Percentiles rank a stretch among this genome's conserved stretches.
phyloP scores from a whole-genome alignment of 1,140 invertebrate species.

The Pseudachorutes palmiensis region DNA sequence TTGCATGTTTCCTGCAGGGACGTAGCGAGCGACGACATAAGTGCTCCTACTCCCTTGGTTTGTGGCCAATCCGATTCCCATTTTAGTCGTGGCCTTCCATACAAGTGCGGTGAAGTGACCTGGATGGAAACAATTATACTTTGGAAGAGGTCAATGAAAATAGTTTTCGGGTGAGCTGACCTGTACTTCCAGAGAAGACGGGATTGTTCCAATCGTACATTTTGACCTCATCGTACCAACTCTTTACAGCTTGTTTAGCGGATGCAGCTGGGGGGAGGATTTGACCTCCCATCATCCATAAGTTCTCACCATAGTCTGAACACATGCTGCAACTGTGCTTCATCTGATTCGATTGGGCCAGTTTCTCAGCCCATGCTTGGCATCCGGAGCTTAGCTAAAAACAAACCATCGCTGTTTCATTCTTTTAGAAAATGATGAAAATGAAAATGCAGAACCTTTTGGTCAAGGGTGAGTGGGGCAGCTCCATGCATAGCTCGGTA shows the following conservation, averaged over 20 bases:
- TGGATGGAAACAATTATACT: not conserved
- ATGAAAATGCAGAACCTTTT: not conserved
- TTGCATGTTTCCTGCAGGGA: conserved; percentile 12
- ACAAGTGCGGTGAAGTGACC: conserved; percentile 24
- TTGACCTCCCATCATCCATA: conserved; percentile 13
- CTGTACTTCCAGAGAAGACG: not conserved
- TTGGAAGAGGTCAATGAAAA: not conserved
- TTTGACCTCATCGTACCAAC: conserved; percentile 27
- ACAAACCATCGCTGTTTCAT: not conserved
- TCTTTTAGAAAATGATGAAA: not conserved
- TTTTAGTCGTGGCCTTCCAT: conserved; percentile 15
- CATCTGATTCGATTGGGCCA: not conserved
- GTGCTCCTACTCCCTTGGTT: not conserved
- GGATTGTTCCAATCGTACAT: conserved; percentile 22
- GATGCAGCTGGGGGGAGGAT: conserved; percentile 12
- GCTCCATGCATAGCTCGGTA: not conserved
- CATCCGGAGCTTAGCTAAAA: not conserved
- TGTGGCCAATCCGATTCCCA: conserved; percentile 22
- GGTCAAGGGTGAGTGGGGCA: not conserved
- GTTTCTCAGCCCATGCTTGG: not conserved
- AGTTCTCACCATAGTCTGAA: conserved; percentile 22
- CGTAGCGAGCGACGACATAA: conserved; percentile 16
- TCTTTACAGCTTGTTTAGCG: conserved; percentile 12
- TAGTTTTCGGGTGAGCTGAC: not conserved
- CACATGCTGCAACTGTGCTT: not conserved